phyloP scores from a whole-genome alignment of 2,113 vertebrate species.

The Ceyx melanurus region DNA sequence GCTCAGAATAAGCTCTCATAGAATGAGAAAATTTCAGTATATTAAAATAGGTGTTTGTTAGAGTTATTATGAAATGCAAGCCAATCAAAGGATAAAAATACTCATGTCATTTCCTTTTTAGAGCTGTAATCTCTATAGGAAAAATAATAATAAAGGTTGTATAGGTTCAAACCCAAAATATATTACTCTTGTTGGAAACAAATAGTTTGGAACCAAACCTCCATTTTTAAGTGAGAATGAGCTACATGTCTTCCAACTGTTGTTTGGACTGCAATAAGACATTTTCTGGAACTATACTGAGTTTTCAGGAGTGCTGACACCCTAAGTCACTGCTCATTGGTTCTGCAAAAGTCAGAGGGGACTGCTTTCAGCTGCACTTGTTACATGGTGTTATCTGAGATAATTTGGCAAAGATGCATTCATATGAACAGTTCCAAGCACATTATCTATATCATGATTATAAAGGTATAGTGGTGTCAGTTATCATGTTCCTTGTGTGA shows the following conservation, averaged over 20 bases:
- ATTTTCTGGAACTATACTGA: background rate
- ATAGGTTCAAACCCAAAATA: background rate
- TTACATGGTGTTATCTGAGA: background rate
- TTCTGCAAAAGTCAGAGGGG: background rate
- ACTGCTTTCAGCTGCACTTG: background rate
- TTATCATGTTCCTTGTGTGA: accelerated
- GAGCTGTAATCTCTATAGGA: background rate
- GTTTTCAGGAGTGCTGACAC: background rate
- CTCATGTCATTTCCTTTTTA: background rate
- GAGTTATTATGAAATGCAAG: background rate
- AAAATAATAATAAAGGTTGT: background rate
- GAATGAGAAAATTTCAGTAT: background rate
- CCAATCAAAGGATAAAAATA: background rate
- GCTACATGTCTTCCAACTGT: background rate
- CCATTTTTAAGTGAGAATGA: background rate
- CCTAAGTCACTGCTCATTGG: background rate
- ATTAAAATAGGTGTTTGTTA: background rate
- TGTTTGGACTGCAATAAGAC: background rate
- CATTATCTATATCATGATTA: background rate
- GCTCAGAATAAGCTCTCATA: background rate
- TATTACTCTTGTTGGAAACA: background rate
- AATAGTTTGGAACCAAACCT: background rate
- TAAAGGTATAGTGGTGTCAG: background rate
- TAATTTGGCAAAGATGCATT: background rate
- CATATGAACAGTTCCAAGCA: background rate